Evolutionary conservation across 2,113 vertebrate species (phyloP), one percentile per base, ranked within the genome.

Genomic region (Origma solitaria): DNA sequence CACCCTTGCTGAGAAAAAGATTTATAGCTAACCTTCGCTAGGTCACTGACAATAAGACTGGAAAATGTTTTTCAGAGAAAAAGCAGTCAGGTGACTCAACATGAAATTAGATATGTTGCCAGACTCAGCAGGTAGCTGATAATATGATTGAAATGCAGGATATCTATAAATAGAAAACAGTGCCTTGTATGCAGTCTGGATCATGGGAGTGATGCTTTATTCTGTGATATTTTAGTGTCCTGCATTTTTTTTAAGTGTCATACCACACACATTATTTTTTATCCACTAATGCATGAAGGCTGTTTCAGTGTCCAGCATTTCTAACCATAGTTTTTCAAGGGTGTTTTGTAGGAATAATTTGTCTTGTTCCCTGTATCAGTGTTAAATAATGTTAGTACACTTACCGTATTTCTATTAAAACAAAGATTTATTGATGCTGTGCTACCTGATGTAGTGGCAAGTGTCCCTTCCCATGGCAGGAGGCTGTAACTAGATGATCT

Each of bases 11-110:
- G 94, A 89, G 94, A 95, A 95, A 87, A 92, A 96, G 95, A 97
- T 97, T 96, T 96, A 96, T 95, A 65, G 58, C 61, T 96, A 91
- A 95, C 94, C 94, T 96, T 96, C 97, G 33, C 65, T 86, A 95
- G 88, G 94, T 96, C 94, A 83, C 89, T 93, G 92, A 81, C 85
- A 95, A 70, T 89, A 97, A 90, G 54, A 53, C 42, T 82, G 49
- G 71, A 76, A 91, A 95, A 70, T 86, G 33, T 58, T 86, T 92
- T 94, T 84, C 90, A 88, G 85, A 91, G 83, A 88, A 96, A 96
- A 96, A 37, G 78, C 94, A 94, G 80, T 95, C 86, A 91, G 81
- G 92, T 96, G 79, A 51, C 85, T 93, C 81, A 92, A 97, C 92
- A 79, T 88, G 87, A 96, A 95, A 96, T 97, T 83, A 96, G 80